Conservation (phyloP, 2,888 invertebrate genomes). For the Apamea crenata region DNA sequence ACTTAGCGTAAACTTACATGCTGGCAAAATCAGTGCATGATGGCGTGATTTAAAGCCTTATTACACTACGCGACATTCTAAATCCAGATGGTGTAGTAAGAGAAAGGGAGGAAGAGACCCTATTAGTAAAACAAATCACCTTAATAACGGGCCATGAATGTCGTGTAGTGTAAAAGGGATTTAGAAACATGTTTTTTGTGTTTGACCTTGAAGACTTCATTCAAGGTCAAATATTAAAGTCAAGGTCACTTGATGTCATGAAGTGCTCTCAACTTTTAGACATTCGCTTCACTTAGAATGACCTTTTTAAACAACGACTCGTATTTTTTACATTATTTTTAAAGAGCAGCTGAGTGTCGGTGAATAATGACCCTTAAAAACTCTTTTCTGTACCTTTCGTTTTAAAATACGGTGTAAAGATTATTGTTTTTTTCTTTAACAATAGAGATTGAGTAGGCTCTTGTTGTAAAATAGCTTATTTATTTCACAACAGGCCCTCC, state of each 20-base stretch:
- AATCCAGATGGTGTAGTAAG: no score
- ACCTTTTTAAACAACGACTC: neutral
- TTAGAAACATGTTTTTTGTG: neutral
- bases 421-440: conserved; percentile 3
- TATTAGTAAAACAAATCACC: no score
- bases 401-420: conserved; percentile 4
- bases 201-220: neutral
- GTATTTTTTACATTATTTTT: conserved; percentile 5
- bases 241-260: neutral
- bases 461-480: neutral
- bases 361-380: conserved; percentile 14
- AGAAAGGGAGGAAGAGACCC: no score
- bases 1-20: neutral
- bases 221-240: neutral
- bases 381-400: conserved; percentile 3
- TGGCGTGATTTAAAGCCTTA: neutral
- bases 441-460: conserved; percentile 9
- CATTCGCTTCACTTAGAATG: neutral
- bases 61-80: no score
- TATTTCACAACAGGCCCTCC: neutral
- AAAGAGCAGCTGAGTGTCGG: conserved; percentile 8
- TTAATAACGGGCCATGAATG: neutral
- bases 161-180: neutral
- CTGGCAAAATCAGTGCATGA: neutral
- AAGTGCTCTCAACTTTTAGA: conserved; percentile 9